Base-by-base conservation (phyloP, 2,797 vertebrate genomes). In the Triplophysa bombifrons region DNA sequence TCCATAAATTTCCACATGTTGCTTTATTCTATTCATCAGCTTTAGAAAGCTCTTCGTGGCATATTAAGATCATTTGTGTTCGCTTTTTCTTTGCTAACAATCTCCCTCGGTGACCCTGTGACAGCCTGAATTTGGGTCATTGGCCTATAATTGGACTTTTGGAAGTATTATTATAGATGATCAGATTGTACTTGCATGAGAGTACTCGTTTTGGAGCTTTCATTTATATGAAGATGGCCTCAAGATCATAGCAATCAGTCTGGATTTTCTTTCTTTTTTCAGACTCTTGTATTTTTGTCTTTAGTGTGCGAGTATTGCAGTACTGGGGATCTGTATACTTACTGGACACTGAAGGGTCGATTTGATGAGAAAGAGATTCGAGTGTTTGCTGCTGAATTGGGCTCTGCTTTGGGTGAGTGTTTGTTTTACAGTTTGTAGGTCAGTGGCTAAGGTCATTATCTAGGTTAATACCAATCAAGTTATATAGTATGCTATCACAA, bases 261-360 rank as follows among this genome's bases (percentile, higher is more conserved):
- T n/a, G 34, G 34, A 38, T 38, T 6, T 7, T 67, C 30, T 67
- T 72, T 5, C 63, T 1, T 13, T 72, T 64, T 67, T 56, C 78
- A 48, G 50, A 6, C 38, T 27, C 50, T 4, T 74, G 56, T 63
- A 44, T 55, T 53, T 22, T 55, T 83, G 78, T 51, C 19, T 48
- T 58, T 25, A 97, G 96, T 96, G 95, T 95, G 93, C 66, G 92
- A 93, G 75, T 96, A 95, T 89, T 96, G 93, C 88, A 87, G 90
- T 79, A 88, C 88, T 0, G 95, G 95, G 76, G 95, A 96, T 84
- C 90, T 97, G 73, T 87, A 95, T 55, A 93, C 94, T 0, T 90
- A 93, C 85, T 97, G 96, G 96, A 89, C 89, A 0, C 61, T 94
- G 0, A 90, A 87, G 1, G 90, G 93, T 48, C 66, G 44, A n/a